Evolutionary conservation across 1,140 invertebrate species (phyloP), one percentile per base, ranked within the genome.

Genomic region (Lucilia cuprina): DNA sequence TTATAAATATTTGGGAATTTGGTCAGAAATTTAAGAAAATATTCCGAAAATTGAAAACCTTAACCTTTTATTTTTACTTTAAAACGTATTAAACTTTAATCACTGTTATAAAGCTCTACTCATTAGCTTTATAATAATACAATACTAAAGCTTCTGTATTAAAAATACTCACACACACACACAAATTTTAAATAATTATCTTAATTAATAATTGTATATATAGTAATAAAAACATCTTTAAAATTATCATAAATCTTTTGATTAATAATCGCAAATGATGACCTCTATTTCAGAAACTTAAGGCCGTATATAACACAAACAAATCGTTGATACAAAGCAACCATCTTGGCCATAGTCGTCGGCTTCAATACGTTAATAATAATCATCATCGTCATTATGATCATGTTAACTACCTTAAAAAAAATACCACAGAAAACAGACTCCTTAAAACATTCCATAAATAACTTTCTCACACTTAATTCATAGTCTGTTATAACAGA

Each of bases 361-460:
- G 21, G 5, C 65, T 30, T 30, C 25, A 30, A 30, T 3, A 3
- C 25, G 25, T 30, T 30, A 30, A 30, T 30, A 30, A 30, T n/a
- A 70, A 21, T 21, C 19, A 21, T 25, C 19, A 70, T 70, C n/a
- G 25, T 70, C 19, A 21, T 70, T 21, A 70, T 70, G 25, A 70
- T 70, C 65, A 70, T 0, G 8, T 49, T 80, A 77, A 41, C 74
- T 35, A 30, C 74, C 34, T n/a, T 41, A 41, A 41, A 41, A 41
- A 41, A 41, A 41, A 41, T 5, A 41, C 35, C 10, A 47, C 3
- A 3, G 75, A 70, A 70, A 70, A 19, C 13, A 70, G 77, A 80
- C 47, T 80, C 77, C 41, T 49, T 49, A 47, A 49, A 30, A 80
- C 77, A 80, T 80, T 80, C 77, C 77, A 80, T 80, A 80, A 80